These are phyloP conservation scores for Anthophora plumipes DNA, from an alignment of 2,888 invertebrate species.

Conservation along the genomic window DNA sequence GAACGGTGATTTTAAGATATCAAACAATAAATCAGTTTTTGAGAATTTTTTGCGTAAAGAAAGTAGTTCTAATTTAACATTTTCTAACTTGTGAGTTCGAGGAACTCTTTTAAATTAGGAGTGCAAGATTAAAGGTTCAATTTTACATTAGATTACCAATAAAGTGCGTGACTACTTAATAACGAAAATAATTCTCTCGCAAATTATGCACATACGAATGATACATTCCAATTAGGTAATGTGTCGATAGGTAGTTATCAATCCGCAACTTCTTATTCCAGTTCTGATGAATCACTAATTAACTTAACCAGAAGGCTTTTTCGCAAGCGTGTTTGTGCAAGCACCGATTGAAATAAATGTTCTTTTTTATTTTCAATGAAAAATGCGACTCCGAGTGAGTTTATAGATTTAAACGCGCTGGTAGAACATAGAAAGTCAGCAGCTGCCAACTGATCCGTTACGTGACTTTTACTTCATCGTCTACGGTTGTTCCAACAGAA, in stretches of 20 bases:
- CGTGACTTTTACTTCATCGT: slow-evolving; percentile 29
- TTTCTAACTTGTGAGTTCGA: too few relatives aligned
- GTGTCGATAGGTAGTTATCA: neutral
- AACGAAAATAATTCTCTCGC: neutral
- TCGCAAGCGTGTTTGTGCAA: neutral
- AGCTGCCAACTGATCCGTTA: slow-evolving; percentile 51
- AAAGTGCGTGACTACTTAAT: neutral
- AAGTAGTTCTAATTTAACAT: too few relatives aligned
- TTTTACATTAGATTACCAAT: neutral
- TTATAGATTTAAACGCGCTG: neutral
- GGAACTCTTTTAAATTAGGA: too few relatives aligned
- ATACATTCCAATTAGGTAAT: neutral
- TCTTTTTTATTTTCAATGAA: slow-evolving; percentile 14
- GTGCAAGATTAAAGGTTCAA: neutral
- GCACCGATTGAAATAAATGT: neutral
- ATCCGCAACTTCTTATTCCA: neutral
- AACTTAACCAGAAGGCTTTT: slow-evolving; percentile 20
- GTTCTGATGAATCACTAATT: slow-evolving; percentile 44
- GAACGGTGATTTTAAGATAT: too few relatives aligned
- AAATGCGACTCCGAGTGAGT: neutral
- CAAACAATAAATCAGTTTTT: too few relatives aligned
- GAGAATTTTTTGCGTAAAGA: too few relatives aligned
- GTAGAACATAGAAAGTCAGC: slow-evolving; percentile 63
- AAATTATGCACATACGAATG: neutral
- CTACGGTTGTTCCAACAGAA: slow-evolving; percentile 4